These are phyloP conservation scores for Bellardia bayeri DNA, from an alignment of 2,888 invertebrate species.

Conservation along the genomic window DNA sequence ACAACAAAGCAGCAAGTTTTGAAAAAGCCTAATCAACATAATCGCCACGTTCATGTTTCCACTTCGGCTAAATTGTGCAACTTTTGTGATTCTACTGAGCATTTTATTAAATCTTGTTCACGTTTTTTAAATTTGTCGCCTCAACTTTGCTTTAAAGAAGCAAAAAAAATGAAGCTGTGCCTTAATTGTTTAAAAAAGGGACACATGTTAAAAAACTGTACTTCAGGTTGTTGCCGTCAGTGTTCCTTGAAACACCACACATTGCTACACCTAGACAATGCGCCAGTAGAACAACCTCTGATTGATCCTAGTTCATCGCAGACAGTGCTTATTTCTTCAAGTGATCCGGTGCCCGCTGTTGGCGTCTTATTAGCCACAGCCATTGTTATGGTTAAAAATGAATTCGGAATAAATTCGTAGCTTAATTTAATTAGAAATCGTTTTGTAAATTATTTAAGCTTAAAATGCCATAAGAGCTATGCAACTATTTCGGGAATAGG, in stretches of 20 bases:
- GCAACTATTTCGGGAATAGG: constrained; percentile 61
- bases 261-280: constrained; percentile 65
- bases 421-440: constrained; percentile 34
- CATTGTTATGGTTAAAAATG: constrained; percentile 24
- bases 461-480: constrained; percentile 33
- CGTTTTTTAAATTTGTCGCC: constrained; percentile 51
- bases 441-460: constrained; percentile 48
- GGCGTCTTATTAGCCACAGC: constrained; percentile 18
- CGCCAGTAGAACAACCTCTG: neutral
- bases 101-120: constrained; percentile 38
- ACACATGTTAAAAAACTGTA: constrained; percentile 68
- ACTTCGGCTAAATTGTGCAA: neutral
- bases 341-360: neutral
- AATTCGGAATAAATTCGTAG: constrained; percentile 14
- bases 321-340: constrained; percentile 31
- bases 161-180: constrained; percentile 54
- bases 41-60: constrained; percentile 16
- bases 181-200: constrained; percentile 70
- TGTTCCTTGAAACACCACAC: constrained; percentile 70
- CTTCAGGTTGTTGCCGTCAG: constrained; percentile 59
- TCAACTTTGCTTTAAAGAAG: constrained; percentile 29
- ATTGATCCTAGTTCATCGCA: neutral
- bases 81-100: constrained; percentile 16
- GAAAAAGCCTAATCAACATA: neutral
- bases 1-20: neutral